phyloP scores from a whole-genome alignment of 2,113 vertebrate species.

The Ptychochromis oligacanthus region DNA sequence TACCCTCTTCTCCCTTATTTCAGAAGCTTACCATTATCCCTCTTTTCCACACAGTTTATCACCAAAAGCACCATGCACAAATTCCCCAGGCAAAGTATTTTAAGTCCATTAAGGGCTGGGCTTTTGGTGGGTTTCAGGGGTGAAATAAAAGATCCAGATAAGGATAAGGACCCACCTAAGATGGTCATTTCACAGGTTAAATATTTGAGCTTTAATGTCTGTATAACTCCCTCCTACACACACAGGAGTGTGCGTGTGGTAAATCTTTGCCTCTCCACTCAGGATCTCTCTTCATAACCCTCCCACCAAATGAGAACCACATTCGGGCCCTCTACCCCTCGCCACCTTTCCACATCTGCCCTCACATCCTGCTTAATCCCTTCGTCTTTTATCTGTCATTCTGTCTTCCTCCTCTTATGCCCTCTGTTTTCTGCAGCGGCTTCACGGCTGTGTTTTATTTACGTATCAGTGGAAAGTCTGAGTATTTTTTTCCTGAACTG shows the following conservation, averaged over 20 bases:
- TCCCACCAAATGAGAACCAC: conserved; percentile 55
- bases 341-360: conserved; percentile 50
- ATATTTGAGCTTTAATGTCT: conserved; percentile 19
- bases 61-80: conserved; percentile 7
- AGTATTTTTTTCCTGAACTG: conserved; percentile 25
- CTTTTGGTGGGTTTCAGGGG: conserved; percentile 1
- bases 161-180: conserved; percentile 17
- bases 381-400: conserved; percentile 49
- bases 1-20: conserved; percentile 38
- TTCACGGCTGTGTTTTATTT: conserved; percentile 30
- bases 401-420: conserved; percentile 28
- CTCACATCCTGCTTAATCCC: conserved; percentile 45
- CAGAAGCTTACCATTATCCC: conserved; percentile 52
- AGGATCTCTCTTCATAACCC: not conserved
- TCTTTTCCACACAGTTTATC: conserved; percentile 65
- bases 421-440: conserved; percentile 19
- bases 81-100: conserved; percentile 18
- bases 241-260: conserved; percentile 5
- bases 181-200: conserved; percentile 12
- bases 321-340: conserved; percentile 27
- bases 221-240: not conserved
- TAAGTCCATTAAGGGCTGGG: not conserved
- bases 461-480: conserved; percentile 54
- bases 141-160: conserved; percentile 34
- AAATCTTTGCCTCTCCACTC: conserved; percentile 6